A percentile compares a stretch with the other conserved stretches of the same genome.
phyloP scores from a whole-genome alignment of 2,888 invertebrate species.

The Drosophila acutilabella region DNA sequence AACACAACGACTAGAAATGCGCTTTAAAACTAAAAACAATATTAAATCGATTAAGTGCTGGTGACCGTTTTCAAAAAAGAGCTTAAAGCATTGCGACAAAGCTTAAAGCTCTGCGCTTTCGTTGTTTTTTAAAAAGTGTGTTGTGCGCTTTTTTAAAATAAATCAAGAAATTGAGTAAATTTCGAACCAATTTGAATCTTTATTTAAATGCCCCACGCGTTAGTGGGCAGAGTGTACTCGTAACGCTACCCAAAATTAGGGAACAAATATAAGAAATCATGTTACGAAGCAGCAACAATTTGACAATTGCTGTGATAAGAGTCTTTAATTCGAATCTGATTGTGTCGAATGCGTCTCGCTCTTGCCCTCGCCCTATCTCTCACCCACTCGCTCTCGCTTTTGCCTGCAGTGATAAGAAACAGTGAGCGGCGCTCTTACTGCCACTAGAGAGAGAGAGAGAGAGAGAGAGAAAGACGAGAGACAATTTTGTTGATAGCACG shows the following conservation, averaged over 20 bases:
- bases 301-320: constrained; percentile 60
- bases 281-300: constrained; percentile 51
- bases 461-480: constrained; percentile 7
- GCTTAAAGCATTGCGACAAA: no score
- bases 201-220: no score
- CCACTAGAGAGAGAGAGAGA: background rate
- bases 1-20: constrained; percentile 36
- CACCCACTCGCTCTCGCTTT: constrained; percentile 13
- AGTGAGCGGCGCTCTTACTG: background rate
- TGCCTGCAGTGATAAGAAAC: constrained; percentile 51
- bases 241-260: no score
- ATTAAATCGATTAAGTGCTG: no score
- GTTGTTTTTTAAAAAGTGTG: no score
- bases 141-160: no score
- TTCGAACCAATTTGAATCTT: no score
- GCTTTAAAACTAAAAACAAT: background rate
- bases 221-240: no score
- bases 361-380: background rate
- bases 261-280: constrained; percentile 14
- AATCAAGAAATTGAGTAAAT: no score
- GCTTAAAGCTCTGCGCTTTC: no score
- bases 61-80: no score
- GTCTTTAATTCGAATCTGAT: constrained; percentile 54
- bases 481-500: constrained; percentile 2
- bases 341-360: constrained; percentile 30